A percentile compares a stretch with the other conserved stretches of the same genome.
phyloP scores from a whole-genome alignment of 2,113 vertebrate species.

The Sander lucioperca region DNA sequence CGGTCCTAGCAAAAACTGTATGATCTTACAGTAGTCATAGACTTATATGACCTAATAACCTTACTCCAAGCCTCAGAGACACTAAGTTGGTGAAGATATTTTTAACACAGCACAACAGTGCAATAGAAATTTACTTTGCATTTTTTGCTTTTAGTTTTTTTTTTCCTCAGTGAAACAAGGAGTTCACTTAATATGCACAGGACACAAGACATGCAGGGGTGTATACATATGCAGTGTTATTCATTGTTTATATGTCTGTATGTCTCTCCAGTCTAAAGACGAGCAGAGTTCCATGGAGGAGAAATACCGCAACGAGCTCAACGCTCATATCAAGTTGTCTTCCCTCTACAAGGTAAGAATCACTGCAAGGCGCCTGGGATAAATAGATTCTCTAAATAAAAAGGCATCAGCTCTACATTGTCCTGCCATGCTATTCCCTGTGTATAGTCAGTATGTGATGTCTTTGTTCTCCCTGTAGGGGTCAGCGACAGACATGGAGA shows the following conservation, averaged over 20 bases:
- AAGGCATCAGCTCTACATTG: background rate
- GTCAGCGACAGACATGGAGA: constrained; percentile 90
- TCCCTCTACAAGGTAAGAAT: constrained; percentile 93
- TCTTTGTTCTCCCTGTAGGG: constrained; percentile 77
- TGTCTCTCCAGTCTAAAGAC: constrained; percentile 90
- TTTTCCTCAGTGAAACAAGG: too few relatives aligned
- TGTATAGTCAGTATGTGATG: background rate
- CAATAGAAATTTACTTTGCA: too few relatives aligned
- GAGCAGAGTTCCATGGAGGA: constrained; percentile 92
- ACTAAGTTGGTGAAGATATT: too few relatives aligned
- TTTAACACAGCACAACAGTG: too few relatives aligned
- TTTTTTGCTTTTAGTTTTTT: too few relatives aligned
- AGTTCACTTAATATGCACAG: too few relatives aligned
- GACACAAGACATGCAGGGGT: too few relatives aligned
- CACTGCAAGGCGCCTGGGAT: background rate
- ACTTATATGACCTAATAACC: background rate
- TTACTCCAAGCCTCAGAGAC: too few relatives aligned
- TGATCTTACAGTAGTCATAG: background rate
- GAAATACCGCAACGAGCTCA: constrained; percentile 95
- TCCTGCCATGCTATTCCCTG: background rate
- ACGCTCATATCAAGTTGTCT: constrained; percentile 92
- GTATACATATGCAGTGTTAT: background rate
- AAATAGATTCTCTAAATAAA: background rate
- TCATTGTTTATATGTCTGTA: background rate
- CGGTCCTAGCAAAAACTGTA: background rate